Base-by-base conservation (phyloP, 2,797 vertebrate genomes). In the Gadopsis marmoratus region DNA sequence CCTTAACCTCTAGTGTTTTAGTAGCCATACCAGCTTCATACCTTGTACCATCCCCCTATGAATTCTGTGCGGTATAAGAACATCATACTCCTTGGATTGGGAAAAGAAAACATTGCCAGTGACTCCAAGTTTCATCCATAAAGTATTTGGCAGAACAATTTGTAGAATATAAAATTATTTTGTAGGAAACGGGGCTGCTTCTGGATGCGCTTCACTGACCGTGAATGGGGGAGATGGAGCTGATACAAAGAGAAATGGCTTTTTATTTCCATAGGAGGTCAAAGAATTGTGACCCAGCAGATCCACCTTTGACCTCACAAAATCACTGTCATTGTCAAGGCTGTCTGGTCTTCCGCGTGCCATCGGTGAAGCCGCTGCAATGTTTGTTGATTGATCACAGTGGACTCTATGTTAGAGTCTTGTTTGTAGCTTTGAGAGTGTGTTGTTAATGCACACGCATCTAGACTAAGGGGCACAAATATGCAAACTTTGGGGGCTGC, bases 241-340 rank as follows among this genome's bases (percentile, higher is more conserved):
- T 33, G 48, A 77, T 64, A 47, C 4, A 76, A 16, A n/a, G n/a
- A 58, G 73, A 81, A 82, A 80, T 41, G n/a, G n/a, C 41, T 37
- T 79, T 86, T 81, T 71, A 71, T 87, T 82, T 78, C 71, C 69
- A 66, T 64, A 33, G 35, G 76, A 56, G 81, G 81, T 86, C 78
- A 84, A 53, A 74, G 35, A 79, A 76, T 67, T 78, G 39, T 48
- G 26, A 88, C 69, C 78, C 31, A 8, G 37, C 51, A 58, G 53
- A 64, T 81, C 47, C 77, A 88, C 84, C 85, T 90, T 79, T 86
- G 87, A 86, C 90, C 83, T 62, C 29, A 21, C 33, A 74, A 75
- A 89, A 82, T 82, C 79, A 67, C 14, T 75, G 79, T 79, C 85
- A 86, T 82, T 88, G 81, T 81, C 80, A 85, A 63, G 73, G 67